Evolutionary conservation across 2,113 vertebrate genomes (phyloP).

Genomic region (Alligator mississippiensis): DNA sequence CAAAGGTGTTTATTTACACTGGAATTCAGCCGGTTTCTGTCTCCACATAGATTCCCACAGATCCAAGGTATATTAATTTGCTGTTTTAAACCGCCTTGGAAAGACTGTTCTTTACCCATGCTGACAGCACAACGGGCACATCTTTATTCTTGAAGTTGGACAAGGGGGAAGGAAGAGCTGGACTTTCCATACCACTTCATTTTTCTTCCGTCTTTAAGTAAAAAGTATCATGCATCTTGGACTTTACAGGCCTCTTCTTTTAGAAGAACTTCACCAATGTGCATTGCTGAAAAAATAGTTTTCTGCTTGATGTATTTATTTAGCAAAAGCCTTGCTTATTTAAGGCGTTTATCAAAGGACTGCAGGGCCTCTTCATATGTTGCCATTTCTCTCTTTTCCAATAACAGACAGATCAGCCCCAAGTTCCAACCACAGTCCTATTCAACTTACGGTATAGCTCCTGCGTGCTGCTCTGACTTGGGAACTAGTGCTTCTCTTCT

Average conservation of each 20-base stretch:
- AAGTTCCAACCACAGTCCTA: neutral
- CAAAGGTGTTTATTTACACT: neutral
- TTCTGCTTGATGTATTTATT: neutral
- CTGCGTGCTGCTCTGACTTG: neutral
- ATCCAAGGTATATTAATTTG: neutral
- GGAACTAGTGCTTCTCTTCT: neutral
- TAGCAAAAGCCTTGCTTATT: neutral
- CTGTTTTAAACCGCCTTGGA: neutral
- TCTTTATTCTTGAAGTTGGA: neutral
- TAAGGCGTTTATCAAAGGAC: neutral
- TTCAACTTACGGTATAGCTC: neutral
- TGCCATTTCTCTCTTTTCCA: neutral
- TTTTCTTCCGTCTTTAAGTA: neutral
- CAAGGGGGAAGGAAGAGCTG: neutral
- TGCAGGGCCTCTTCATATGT: neutral
- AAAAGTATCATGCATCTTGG: neutral
- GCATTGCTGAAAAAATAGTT: neutral
- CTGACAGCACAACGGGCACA: fast-evolving
- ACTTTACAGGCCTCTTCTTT: neutral
- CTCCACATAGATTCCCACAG: neutral
- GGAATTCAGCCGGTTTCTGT: neutral
- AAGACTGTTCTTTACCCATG: neutral
- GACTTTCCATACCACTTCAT: neutral
- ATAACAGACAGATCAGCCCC: neutral
- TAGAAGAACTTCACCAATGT: no score